These are phyloP conservation scores for Solea senegalensis DNA, from an alignment of 2,113 vertebrate species.

Conservation along the genomic window DNA sequence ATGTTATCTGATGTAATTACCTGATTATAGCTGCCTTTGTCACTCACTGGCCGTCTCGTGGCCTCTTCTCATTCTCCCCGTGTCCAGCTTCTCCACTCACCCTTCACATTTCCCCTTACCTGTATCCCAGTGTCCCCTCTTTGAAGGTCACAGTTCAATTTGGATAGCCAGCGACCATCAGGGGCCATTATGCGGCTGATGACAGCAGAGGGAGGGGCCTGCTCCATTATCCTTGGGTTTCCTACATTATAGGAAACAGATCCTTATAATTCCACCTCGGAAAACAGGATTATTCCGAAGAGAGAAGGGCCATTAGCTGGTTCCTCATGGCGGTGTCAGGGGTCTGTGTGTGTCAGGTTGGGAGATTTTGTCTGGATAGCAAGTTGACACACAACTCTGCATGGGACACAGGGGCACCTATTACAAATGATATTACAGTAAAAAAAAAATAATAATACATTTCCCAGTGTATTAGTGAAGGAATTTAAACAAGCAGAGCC, in stretches of 20 bases:
- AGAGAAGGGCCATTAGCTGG: slow-evolving; percentile 82
- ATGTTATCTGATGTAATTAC: slow-evolving; percentile 80
- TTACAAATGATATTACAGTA: slow-evolving; percentile 39
- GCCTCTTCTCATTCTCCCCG: slow-evolving; percentile 24
- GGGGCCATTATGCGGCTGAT: slow-evolving; percentile 82
- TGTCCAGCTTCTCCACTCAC: slow-evolving; percentile 28
- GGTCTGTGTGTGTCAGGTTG: slow-evolving; percentile 29
- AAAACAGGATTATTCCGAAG: slow-evolving; percentile 82
- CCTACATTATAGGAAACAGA: slow-evolving; percentile 83
- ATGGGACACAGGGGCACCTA: slow-evolving; percentile 29
- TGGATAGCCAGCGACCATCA: slow-evolving; percentile 80
- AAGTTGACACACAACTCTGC: slow-evolving; percentile 44
- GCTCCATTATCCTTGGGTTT: slow-evolving; percentile 83
- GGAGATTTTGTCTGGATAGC: slow-evolving; percentile 55
- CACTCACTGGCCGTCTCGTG: slow-evolving; percentile 50
- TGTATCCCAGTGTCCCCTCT: slow-evolving; percentile 56
- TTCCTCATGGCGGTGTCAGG: slow-evolving; percentile 61
- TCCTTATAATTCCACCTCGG: slow-evolving; percentile 82
- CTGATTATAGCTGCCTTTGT: slow-evolving; percentile 66
- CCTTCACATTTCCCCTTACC: slow-evolving; percentile 56
- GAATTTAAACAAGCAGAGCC: slow-evolving; percentile 50
- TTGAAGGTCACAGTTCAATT: slow-evolving; percentile 87
- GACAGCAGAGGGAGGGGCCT: slow-evolving; percentile 80
- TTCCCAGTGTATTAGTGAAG: slow-evolving; percentile 32
- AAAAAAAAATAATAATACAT: slow-evolving; percentile 17